A percentile compares a stretch with the other conserved stretches of the same genome.
phyloP scores from a whole-genome alignment of 1,140 invertebrate genomes.

The Euglossa dilemma region DNA sequence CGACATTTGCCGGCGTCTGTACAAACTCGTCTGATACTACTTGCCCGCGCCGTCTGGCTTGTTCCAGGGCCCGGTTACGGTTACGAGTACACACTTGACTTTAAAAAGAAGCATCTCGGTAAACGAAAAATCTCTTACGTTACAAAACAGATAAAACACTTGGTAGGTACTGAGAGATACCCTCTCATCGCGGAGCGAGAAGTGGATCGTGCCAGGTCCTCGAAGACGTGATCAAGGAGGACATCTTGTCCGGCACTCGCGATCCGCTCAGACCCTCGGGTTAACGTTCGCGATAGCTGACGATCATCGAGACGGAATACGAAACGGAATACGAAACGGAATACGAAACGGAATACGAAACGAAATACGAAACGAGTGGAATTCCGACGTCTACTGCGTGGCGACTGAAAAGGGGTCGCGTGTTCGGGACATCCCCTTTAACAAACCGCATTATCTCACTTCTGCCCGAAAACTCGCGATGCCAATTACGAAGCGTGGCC shows the following conservation, averaged over 20 bases:
- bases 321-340: background rate
- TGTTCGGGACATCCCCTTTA: background rate
- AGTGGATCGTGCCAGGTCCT: conserved; percentile 47
- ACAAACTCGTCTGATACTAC: background rate
- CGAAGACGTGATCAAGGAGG: conserved; percentile 54
- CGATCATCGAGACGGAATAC: background rate
- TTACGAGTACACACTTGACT: background rate
- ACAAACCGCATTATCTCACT: background rate
- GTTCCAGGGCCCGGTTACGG: background rate
- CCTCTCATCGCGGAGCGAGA: background rate
- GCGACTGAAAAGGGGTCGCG: too few relatives aligned
- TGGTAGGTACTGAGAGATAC: too few relatives aligned
- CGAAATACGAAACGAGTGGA: too few relatives aligned
- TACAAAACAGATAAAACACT: background rate
- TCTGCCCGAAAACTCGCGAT: background rate
- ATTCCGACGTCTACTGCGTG: too few relatives aligned
- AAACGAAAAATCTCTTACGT: background rate
- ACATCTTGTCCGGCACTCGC: conserved; percentile 47
- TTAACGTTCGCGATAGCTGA: conserved; percentile 20
- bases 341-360: too few relatives aligned
- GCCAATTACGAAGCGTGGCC: background rate
- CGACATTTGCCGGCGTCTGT: background rate
- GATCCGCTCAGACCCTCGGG: conserved; percentile 22
- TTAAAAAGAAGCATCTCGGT: background rate
- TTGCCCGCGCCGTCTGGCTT: background rate